Percentiles rank a stretch among this genome's conserved stretches.
phyloP scores from a whole-genome alignment of 2,797 vertebrate genomes.

The Anguilla obscura region DNA sequence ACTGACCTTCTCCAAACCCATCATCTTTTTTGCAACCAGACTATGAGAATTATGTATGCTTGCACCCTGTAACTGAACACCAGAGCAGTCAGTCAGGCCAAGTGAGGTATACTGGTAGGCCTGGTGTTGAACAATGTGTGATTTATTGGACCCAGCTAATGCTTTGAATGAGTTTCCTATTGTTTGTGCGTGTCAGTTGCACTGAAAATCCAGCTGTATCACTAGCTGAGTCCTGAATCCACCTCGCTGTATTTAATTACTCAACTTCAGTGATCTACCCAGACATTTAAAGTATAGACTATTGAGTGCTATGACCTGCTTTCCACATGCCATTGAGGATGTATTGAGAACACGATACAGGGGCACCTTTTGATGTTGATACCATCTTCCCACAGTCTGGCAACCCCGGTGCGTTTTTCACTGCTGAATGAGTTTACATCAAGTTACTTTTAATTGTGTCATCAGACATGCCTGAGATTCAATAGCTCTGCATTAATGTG shows the following conservation, averaged over 20 bases:
- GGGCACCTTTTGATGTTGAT: slow-evolving; percentile 66
- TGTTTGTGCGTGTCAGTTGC: not conserved
- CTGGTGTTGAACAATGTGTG: not conserved
- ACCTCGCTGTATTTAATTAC: slow-evolving; percentile 19
- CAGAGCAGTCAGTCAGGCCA: not conserved
- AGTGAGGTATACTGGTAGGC: not conserved
- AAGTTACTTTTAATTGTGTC: slow-evolving; percentile 61
- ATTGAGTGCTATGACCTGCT: slow-evolving; percentile 57
- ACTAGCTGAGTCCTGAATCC: not conserved
- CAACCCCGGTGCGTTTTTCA: slow-evolving; percentile 65
- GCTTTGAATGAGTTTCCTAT: not conserved
- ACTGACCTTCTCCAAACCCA: not conserved
- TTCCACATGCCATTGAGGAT: slow-evolving; percentile 59
- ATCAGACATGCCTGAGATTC: slow-evolving; percentile 63
- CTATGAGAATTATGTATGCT: too few species aligned
- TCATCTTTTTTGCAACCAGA: not conserved
- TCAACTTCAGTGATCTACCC: slow-evolving; percentile 21
- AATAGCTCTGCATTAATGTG: slow-evolving; percentile 64
- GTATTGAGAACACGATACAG: slow-evolving; percentile 62
- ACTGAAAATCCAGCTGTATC: not conserved
- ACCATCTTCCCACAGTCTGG: slow-evolving; percentile 64
- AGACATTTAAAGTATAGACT: slow-evolving; percentile 60
- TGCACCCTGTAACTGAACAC: not conserved
- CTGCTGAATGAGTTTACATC: slow-evolving; percentile 72
- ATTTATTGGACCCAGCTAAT: not conserved